These are phyloP conservation scores for Lanius ludovicianus DNA, from an alignment of 2,113 vertebrate species.

Conservation along the genomic window DNA sequence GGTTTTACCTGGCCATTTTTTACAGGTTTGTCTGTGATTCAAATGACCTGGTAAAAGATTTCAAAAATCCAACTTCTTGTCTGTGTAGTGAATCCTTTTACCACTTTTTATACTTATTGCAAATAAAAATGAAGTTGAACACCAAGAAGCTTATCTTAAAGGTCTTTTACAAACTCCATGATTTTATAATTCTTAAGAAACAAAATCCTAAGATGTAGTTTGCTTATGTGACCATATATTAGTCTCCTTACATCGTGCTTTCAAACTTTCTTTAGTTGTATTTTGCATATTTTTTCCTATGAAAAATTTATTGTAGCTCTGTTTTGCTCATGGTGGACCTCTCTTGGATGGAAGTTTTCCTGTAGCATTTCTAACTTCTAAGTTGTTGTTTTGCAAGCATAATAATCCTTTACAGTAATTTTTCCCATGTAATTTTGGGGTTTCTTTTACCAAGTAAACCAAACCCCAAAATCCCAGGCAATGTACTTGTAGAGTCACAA, in stretches of 20 bases:
- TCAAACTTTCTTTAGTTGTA: background rate
- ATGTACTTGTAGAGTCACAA: background rate
- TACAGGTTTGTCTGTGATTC: background rate
- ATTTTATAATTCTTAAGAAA: background rate
- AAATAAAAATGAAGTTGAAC: background rate
- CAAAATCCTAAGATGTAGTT: background rate
- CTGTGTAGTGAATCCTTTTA: background rate
- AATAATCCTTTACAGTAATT: background rate
- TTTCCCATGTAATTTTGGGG: background rate
- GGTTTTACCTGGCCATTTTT: background rate
- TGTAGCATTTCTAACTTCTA: background rate
- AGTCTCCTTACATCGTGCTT: background rate
- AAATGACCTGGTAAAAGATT: background rate
- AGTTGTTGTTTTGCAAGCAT: background rate
- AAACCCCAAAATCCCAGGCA: background rate
- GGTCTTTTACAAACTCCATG: background rate
- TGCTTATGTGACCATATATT: background rate
- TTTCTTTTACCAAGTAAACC: background rate
- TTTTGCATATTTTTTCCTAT: background rate
- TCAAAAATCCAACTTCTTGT: background rate
- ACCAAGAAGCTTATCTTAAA: background rate
- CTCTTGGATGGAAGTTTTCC: background rate
- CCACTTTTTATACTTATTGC: background rate
- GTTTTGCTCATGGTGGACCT: background rate
- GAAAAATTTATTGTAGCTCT: background rate